Conservation (phyloP, 2,797 vertebrate genomes). For the Scolopax bukidnonensis region DNA sequence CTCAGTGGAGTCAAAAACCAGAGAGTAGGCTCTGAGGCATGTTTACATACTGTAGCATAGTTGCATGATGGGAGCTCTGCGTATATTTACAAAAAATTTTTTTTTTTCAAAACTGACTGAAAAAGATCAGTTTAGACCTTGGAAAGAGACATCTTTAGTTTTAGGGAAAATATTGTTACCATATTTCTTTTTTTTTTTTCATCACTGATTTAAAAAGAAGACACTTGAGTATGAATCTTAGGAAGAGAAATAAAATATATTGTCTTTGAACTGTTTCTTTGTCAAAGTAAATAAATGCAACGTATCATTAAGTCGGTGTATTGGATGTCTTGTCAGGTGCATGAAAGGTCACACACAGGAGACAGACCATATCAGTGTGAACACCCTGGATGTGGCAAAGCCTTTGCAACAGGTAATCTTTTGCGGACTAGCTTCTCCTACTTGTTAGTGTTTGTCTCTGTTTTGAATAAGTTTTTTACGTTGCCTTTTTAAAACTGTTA, state of each 20-base stretch:
- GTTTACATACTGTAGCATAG: background rate
- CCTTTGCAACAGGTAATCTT: constrained; percentile 95
- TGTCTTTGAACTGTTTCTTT: background rate
- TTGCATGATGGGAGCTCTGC: background rate
- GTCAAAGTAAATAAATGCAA: background rate
- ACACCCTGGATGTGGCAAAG: constrained; percentile 93
- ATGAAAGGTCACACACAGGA: constrained; percentile 96
- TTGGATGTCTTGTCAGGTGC: constrained; percentile 84
- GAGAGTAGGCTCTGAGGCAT: background rate
- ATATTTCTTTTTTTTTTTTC: background rate
- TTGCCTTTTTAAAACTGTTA: background rate
- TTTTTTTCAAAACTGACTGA: background rate
- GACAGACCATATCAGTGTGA: constrained; percentile 97
- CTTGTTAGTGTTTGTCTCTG: background rate
- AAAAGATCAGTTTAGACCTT: background rate
- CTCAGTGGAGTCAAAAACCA: background rate
- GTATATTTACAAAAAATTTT: background rate
- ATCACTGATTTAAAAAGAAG: background rate
- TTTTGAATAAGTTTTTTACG: background rate
- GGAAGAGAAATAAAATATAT: background rate
- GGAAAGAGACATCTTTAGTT: background rate
- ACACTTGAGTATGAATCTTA: background rate
- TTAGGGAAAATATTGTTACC: background rate
- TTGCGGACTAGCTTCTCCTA: background rate
- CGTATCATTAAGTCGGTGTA: background rate